Evolutionary conservation across 1,140 invertebrate genomes (phyloP).

Genomic region (Theocolax elegans): DNA sequence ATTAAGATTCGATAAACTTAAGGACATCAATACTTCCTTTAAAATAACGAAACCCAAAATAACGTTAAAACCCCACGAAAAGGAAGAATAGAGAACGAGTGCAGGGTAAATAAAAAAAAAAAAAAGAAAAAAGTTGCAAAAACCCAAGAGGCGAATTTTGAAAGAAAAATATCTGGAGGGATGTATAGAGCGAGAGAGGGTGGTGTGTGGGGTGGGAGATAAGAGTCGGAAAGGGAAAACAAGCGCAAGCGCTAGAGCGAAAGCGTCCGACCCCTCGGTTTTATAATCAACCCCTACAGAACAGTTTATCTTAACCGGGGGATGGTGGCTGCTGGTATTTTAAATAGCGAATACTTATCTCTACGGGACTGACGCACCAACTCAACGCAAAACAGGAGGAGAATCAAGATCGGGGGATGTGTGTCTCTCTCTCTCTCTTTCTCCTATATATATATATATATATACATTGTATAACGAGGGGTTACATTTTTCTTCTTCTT

Average conservation of each 20-base stretch:
- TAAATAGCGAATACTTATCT: conserved; percentile 68
- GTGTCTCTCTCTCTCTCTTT: no score
- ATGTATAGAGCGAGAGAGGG: neutral
- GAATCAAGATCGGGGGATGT: conserved; percentile 41
- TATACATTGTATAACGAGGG: no score
- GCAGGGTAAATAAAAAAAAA: neutral
- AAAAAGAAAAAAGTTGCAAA: neutral
- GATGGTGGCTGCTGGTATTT: conserved; percentile 61
- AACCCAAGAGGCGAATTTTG: neutral
- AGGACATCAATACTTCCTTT: no score
- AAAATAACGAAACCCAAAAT: no score
- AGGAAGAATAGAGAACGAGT: neutral
- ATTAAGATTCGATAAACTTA: no score
- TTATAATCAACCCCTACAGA: conserved; percentile 59
- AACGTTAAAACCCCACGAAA: neutral
- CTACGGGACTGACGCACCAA: no score
- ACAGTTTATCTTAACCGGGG: conserved; percentile 63
- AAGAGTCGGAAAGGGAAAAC: no score
- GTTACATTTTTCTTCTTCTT: neutral
- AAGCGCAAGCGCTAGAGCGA: no score
- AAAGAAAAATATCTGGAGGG: neutral
- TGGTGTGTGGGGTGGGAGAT: no score
- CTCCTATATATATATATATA: no score
- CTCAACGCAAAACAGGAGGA: conserved; percentile 24
- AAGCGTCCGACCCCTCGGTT: conserved; percentile 47